These are phyloP conservation scores for Geococcyx californianus DNA, from an alignment of 2,113 vertebrate species.

Conservation along the genomic window DNA sequence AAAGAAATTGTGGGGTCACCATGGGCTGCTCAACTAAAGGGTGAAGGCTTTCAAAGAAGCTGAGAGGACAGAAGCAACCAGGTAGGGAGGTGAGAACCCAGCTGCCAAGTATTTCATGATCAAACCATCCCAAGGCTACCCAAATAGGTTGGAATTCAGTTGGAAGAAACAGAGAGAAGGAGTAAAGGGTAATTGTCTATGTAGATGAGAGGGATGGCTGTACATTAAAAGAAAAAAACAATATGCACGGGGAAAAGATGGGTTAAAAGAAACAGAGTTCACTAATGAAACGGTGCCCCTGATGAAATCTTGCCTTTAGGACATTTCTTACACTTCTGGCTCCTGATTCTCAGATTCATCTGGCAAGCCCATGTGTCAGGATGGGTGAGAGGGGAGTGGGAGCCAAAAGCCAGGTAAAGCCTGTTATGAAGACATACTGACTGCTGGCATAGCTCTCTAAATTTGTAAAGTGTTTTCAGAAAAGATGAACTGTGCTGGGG, in stretches of 20 bases:
- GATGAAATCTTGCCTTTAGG: not conserved
- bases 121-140: not conserved
- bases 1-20: not conserved
- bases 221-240: not conserved
- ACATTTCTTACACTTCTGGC: not conserved
- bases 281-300: not conserved
- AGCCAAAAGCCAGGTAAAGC: not conserved
- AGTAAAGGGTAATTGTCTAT: not conserved
- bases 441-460: not conserved
- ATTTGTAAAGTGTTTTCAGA: not conserved
- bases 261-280: not conserved
- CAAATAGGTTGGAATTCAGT: not conserved
- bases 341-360: not conserved
- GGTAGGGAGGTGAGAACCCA: not conserved
- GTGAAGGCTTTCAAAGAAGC: not conserved
- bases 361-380: accelerated
- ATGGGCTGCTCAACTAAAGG: not conserved
- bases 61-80: not conserved
- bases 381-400: not conserved
- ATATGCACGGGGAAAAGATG: not conserved
- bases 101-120: not conserved
- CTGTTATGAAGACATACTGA: not conserved
- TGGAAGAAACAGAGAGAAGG: not conserved
- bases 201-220: not conserved
- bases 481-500: not conserved